Conservation (phyloP, 1,140 invertebrate species). For the Odontomachus brunneus region DNA sequence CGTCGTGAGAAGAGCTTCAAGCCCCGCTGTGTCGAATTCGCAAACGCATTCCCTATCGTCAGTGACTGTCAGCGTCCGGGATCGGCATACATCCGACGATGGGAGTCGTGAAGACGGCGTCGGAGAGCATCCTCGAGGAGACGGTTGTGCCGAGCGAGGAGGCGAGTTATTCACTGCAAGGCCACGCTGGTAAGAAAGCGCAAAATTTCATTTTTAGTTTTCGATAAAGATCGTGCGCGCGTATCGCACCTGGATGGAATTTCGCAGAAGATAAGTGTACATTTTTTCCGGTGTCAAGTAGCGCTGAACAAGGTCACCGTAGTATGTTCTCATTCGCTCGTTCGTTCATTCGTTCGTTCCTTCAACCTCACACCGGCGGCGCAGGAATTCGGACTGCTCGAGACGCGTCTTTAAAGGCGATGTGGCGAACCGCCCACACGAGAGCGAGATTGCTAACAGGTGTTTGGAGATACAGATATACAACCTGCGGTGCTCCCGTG, state of each 20-base stretch:
- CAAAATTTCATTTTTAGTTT: conserved; percentile 2
- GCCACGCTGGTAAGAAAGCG: conserved; percentile 80
- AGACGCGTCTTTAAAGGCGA: conserved; percentile 71
- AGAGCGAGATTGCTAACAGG: conserved; percentile 81
- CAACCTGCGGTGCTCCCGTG: conserved; percentile 27
- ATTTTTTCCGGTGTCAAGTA: neutral
- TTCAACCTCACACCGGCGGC: neutral
- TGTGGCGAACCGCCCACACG: conserved; percentile 67
- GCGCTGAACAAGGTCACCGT: conserved; percentile 15
- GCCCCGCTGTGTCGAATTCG: conserved; percentile 22
- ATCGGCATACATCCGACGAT: conserved; percentile 71
- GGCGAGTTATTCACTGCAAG: conserved; percentile 82
- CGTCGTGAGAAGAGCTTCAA: conserved; percentile 41
- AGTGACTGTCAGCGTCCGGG: neutral
- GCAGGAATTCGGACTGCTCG: conserved; percentile 33
- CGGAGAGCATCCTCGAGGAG: conserved; percentile 80
- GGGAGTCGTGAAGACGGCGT: conserved; percentile 83
- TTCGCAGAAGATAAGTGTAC: neutral
- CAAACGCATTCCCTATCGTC: conserved; percentile 3
- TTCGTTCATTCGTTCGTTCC: conserved; percentile 7
- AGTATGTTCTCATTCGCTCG: neutral
- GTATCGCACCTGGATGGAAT: neutral
- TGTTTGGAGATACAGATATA: conserved; percentile 84
- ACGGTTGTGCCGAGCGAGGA: conserved; percentile 82
- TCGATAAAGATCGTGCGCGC: neutral